Evolutionary conservation across 2,113 vertebrate genomes (phyloP).

Genomic region (Oreotrochilus melanogaster): DNA sequence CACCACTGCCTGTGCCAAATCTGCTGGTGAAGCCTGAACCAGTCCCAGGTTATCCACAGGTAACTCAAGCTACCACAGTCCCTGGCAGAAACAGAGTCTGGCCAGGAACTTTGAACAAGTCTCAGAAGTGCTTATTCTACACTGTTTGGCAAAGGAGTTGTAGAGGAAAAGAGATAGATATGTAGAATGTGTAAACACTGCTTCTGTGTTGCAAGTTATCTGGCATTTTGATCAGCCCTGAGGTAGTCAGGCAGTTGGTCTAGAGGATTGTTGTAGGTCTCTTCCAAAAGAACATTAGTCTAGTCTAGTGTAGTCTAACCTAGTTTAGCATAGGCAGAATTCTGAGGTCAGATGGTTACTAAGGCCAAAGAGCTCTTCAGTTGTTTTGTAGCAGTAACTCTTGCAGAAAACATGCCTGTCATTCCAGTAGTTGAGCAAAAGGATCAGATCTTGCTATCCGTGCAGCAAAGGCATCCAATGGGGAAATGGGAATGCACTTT

Average conservation of each 20-base stretch:
- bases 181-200: not conserved
- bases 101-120: not conserved
- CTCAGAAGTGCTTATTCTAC: not conserved
- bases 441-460: not conserved
- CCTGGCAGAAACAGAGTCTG: not conserved
- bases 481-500: not conserved
- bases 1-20: not conserved
- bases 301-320: no score
- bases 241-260: not conserved
- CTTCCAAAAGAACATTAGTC: not conserved
- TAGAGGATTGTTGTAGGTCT: not conserved
- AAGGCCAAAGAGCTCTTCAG: not conserved
- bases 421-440: not conserved
- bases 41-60: rapidly evolving
- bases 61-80: not conserved
- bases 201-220: not conserved
- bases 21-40: not conserved
- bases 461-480: not conserved
- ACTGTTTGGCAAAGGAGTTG: not conserved
- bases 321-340: not conserved
- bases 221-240: not conserved
- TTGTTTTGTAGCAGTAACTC: not conserved
- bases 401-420: not conserved
- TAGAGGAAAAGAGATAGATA: not conserved
- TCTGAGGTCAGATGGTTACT: not conserved